Conservation (phyloP, 37 sponge, comb jelly and placozoan species). For the Ianthella basta region DNA sequence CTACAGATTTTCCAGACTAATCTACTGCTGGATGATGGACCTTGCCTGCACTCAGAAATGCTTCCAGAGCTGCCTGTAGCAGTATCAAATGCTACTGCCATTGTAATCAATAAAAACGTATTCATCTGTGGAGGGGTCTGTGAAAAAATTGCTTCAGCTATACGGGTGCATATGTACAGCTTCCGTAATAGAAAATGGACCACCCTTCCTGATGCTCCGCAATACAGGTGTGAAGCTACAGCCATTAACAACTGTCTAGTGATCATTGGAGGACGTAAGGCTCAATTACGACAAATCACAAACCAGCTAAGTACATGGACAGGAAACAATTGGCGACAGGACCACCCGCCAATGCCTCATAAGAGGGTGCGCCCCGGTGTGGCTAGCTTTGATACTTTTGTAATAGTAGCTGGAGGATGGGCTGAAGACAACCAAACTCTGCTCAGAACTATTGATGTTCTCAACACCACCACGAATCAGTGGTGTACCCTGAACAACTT, state of each 20-base stretch:
- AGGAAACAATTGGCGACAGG: neutral
- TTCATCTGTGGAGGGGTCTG: conserved; percentile 1
- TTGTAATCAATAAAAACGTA: neutral
- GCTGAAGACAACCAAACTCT: neutral
- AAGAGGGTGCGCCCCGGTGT: neutral
- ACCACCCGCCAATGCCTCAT: neutral
- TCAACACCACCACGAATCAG: neutral
- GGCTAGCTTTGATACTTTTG: neutral
- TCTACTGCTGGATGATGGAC: neutral
- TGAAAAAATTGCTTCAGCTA: too few species aligned
- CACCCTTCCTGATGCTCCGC: conserved; percentile 5
- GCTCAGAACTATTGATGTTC: neutral
- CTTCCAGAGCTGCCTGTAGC: neutral
- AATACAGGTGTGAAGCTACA: neutral
- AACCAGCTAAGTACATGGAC: neutral
- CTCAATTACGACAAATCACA: neutral
- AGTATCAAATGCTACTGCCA: neutral
- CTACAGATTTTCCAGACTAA: conserved; percentile 1
- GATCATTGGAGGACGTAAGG: neutral
- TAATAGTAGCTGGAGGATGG: neutral
- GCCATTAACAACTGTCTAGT: neutral
- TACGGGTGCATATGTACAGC: too few species aligned
- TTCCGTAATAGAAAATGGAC: too few species aligned
- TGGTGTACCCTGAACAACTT: neutral
- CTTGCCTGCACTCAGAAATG: neutral